Conservation (phyloP, 2,797 vertebrate genomes). For the Phoebastria nigripes region DNA sequence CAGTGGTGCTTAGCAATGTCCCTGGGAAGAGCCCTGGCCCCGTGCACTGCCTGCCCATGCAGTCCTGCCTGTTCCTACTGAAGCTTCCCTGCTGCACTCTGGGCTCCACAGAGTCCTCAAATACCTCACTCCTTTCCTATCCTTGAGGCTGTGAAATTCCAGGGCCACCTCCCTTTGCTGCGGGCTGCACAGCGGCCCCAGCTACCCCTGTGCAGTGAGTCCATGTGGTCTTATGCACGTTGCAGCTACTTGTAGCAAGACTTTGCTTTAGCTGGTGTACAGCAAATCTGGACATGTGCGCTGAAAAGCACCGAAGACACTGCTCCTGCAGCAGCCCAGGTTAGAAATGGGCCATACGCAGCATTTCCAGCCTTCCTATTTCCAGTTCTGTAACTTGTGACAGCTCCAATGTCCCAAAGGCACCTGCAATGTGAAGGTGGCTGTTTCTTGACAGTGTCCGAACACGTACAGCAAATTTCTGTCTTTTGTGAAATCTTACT, state of each 20-base stretch:
- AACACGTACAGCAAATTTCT: neutral
- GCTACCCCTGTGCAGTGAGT: neutral
- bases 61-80: neutral
- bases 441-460: neutral
- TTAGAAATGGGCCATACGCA: fast-evolving
- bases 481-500: neutral
- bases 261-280: neutral
- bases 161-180: neutral
- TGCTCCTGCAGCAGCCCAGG: neutral
- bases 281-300: fast-evolving
- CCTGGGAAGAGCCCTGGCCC: neutral
- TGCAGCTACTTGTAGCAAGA: neutral
- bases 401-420: neutral
- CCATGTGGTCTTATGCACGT: fast-evolving
- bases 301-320: fast-evolving
- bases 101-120: fast-evolving
- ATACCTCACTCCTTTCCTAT: fast-evolving
- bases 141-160: neutral
- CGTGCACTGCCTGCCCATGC: neutral
- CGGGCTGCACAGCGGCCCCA: fast-evolving
- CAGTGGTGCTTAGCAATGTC: fast-evolving
- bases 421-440: neutral
- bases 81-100: neutral
- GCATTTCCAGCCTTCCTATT: neutral
- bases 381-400: fast-evolving